A percentile compares a stretch with the other conserved stretches of the same genome.
Evolutionary conservation across 1,140 invertebrate genomes (phyloP).

Genomic region (Rhizoglyphus robini): DNA sequence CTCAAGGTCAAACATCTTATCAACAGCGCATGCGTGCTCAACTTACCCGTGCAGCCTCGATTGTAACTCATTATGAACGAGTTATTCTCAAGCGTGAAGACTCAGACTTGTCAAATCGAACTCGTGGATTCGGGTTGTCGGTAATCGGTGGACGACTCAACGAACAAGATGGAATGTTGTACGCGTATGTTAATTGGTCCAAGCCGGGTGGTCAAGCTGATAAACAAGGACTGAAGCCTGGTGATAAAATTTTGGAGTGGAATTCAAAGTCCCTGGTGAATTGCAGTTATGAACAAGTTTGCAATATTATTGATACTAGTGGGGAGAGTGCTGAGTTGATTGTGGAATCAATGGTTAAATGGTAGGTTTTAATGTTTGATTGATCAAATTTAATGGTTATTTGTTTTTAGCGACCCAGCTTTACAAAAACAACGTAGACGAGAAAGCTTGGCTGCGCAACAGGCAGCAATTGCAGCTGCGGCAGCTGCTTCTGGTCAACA

Average conservation of each 20-base stretch:
- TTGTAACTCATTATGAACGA: slow-evolving; percentile 21
- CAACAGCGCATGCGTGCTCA: slow-evolving; percentile 18
- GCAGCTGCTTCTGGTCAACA: neutral
- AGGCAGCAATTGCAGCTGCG: neutral
- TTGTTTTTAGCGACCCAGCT: neutral
- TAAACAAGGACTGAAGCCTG: slow-evolving; percentile 37
- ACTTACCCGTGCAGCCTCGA: neutral
- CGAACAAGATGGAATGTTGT: slow-evolving; percentile 55
- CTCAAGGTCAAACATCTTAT: slow-evolving; percentile 5
- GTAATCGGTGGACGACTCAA: slow-evolving; percentile 77
- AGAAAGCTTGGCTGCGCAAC: slow-evolving; percentile 16
- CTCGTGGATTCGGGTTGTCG: slow-evolving; percentile 79
- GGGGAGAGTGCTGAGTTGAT: slow-evolving; percentile 66
- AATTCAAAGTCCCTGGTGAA: slow-evolving; percentile 66
- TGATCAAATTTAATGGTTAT: neutral
- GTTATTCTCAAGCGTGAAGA: slow-evolving; percentile 25
- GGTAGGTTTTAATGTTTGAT: slow-evolving; percentile 18
- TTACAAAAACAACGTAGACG: slow-evolving; percentile 12
- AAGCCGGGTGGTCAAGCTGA: slow-evolving; percentile 77
- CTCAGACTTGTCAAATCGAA: slow-evolving; percentile 9
- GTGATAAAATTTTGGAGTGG: slow-evolving; percentile 53
- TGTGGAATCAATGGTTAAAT: slow-evolving; percentile 44
- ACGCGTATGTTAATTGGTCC: slow-evolving; percentile 79
- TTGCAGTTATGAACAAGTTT: slow-evolving; percentile 74
- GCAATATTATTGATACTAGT: slow-evolving; percentile 62